Base-by-base conservation (phyloP, 2,113 vertebrate genomes). In the Oreochromis aureus region DNA sequence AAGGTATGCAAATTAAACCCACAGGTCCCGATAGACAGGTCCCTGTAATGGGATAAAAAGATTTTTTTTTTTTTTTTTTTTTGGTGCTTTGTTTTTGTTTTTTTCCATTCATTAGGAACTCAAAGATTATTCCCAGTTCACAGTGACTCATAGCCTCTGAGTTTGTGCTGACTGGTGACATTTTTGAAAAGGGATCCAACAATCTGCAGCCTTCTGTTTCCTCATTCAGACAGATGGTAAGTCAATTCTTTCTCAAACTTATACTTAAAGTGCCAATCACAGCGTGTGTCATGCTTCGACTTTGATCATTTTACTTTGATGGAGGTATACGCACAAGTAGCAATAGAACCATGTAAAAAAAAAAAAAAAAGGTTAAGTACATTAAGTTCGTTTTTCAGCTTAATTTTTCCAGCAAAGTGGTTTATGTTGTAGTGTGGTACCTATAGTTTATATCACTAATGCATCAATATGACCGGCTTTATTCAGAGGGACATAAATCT, bases 21-120 rank as follows among this genome's bases (percentile, higher is more conserved):
- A 39, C 32, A 36, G 10, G 61, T 34, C 58, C 58, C 1, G 18
- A 66, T n/a, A 36, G 18, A 39, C 61, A 66, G 32, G 32, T 66
- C 19, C 61, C 34, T 13, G 32, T 63, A 63, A 36, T 39, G 11
- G 61, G 61, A 66, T 8, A 66, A 39, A 66, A 66, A 66, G 16
- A 39, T 4, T 30, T 30, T 24, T 0, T 0, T 3, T 22, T 4
- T 30, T 30, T 24, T 0, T 0, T 3, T 22, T 58, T 61, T 66
- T 66, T 39, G 10, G 58, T 66, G 34, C 6, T 59, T 63, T 63
- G n/a, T 36, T 61, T 61, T 61, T 32, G 4, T 63, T 66, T 66
- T 2, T 5, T 1, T 10, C 8, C 44, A 32, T 78, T 51, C 44
- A 19, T 78, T 78, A 5, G 24, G 44, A 78, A 51, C 44, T 19